Evolutionary conservation across 2,888 invertebrate species (phyloP), one percentile per base, ranked within the genome.

Genomic region (Papilio protenor): DNA sequence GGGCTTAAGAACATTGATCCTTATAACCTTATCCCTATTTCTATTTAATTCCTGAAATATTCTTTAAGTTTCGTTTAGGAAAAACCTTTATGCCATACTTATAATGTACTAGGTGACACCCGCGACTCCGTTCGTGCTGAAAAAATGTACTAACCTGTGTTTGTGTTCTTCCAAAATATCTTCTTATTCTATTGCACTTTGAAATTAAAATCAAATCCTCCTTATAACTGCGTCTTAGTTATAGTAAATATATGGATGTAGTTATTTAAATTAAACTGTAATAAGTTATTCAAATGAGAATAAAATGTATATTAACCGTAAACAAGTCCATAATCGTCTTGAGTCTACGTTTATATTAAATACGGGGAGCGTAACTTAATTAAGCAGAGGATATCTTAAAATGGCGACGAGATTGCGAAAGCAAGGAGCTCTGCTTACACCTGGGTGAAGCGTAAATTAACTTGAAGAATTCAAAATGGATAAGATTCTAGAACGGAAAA

Each of bases 321-420:
- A 77, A 55, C 64, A 77, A 73, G 45, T 66, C n/a, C 40, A 57
- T 77, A 55, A 74, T 70, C 59, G 77, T 70, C 70, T 77, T 40
- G 27, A 77, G 69, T 57, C 77, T 57, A 27, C 72, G 59, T 57
- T 73, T 74, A 70, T 74, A 77, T 74, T 77, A 77, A 74, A 74
- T 74, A 74, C 40, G 59, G 61, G 52, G 57, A 74, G 77, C 77
- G 74, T 77, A 86, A 84, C 85, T 86, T 90, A 90, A 91, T 91
- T 92, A 92, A 89, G 87, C 86, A 88, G 90, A 89, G 88, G 89
- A 90, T 90, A 90, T 86, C 82, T 77, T 74, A 73, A 73, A 73
- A 77, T 40, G 49, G 40, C 74, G 74, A 27, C 40, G 78, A 74
- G 70, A 74, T 74, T 70, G 77, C 74, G 47, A 69, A 69, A 73